phyloP scores from a whole-genome alignment of 2,113 vertebrate species.

The Antechinus flavipes region DNA sequence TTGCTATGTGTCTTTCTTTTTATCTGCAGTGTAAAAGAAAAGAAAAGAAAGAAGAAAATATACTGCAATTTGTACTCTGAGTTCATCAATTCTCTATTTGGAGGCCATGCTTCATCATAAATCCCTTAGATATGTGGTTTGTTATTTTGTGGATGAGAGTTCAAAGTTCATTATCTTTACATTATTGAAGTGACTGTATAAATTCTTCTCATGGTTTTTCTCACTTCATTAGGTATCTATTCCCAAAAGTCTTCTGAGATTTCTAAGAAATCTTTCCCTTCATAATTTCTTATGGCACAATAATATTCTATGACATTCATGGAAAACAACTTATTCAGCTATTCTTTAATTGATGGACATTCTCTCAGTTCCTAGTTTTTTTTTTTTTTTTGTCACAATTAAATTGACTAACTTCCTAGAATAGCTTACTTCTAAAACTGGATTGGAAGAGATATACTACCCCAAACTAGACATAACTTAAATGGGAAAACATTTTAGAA shows the following conservation, averaged over 20 bases:
- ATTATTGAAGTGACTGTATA: too few relatives aligned
- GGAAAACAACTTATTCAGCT: background rate
- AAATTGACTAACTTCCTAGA: background rate
- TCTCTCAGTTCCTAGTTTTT: background rate
- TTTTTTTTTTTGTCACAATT: background rate
- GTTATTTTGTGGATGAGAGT: too few relatives aligned
- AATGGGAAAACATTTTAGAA: background rate
- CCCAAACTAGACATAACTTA: background rate
- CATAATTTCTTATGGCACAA: background rate
- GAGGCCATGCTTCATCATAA: background rate
- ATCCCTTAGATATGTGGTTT: too few relatives aligned
- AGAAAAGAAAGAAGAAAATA: background rate
- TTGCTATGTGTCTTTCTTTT: background rate
- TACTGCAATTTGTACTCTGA: background rate
- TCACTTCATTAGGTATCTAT: too few relatives aligned
- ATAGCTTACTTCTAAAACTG: background rate
- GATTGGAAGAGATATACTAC: background rate
- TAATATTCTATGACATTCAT: background rate
- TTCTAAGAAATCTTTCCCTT: background rate
- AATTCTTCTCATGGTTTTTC: too few relatives aligned
- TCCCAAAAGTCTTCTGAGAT: background rate
- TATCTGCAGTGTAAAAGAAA: too few relatives aligned
- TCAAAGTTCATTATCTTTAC: too few relatives aligned
- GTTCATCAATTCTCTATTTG: background rate
- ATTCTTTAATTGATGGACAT: background rate